A percentile compares a stretch with the other conserved stretches of the same genome.
Conservation (phyloP, 2,113 vertebrate genomes). For the Nannospalax galili region DNA sequence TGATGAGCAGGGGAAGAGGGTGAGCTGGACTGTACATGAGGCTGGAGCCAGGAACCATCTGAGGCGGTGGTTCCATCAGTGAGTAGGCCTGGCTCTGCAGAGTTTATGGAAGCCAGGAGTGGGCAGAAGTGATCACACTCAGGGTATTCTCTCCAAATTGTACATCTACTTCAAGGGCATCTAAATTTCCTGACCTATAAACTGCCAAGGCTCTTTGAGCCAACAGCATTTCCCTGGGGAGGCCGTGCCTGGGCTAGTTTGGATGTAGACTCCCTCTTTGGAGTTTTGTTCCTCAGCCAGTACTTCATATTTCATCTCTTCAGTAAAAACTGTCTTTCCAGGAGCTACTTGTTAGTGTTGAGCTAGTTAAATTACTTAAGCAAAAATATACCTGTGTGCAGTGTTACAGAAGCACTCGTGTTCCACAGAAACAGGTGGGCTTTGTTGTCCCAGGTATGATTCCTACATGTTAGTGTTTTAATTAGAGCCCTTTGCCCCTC, state of each 20-base stretch:
- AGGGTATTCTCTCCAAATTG: background rate
- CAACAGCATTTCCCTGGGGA: background rate
- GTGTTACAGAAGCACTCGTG: background rate
- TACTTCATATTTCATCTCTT: background rate
- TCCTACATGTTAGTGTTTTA: background rate
- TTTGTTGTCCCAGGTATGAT: background rate
- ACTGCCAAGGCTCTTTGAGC: background rate
- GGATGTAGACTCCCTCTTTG: background rate
- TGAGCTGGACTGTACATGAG: background rate
- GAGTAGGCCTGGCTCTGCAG: background rate
- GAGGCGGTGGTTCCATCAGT: too few relatives aligned
- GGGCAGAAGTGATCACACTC: background rate
- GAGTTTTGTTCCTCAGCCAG: background rate
- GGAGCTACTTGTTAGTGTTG: constrained; percentile 27
- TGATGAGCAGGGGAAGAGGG: background rate
- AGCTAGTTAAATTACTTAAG: background rate
- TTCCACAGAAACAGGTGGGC: background rate
- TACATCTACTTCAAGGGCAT: background rate
- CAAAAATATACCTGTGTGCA: background rate
- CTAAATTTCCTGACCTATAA: background rate
- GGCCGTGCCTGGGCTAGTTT: background rate
- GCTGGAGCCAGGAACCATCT: background rate
- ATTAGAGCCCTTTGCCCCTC: background rate
- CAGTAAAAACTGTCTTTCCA: background rate
- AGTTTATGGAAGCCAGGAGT: background rate